phyloP scores from a whole-genome alignment of 1,140 invertebrate genomes.

The Aphidius ervi region DNA sequence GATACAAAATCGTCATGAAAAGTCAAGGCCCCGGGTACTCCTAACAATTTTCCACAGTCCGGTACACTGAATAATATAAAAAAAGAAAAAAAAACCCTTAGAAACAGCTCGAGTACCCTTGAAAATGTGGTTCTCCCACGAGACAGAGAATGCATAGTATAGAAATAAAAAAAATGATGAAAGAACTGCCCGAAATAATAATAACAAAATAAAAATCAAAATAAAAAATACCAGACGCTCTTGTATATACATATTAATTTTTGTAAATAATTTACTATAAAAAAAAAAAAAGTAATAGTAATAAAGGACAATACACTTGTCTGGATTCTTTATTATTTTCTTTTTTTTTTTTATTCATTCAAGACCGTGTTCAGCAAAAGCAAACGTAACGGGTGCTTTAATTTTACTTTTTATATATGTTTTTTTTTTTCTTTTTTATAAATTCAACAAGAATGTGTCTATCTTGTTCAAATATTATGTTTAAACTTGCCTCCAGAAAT shows the following conservation, averaged over 20 bases:
- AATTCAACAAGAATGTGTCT: slow-evolving; percentile 30
- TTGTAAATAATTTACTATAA: too few relatives aligned
- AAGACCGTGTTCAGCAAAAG: slow-evolving; percentile 4
- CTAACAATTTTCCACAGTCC: too few relatives aligned
- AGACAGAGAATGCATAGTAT: neutral
- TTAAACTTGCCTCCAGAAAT: slow-evolving; percentile 32
- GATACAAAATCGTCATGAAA: too few relatives aligned
- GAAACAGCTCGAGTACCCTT: slow-evolving; percentile 5
- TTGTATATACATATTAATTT: too few relatives aligned
- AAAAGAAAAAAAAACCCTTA: neutral
- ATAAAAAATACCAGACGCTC: neutral
- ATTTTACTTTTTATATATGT: too few relatives aligned
- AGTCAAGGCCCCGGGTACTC: too few relatives aligned
- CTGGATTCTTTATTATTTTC: neutral
- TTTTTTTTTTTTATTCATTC: slow-evolving; percentile 3
- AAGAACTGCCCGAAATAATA: neutral
- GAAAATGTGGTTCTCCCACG: neutral
- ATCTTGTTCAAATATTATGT: slow-evolving; percentile 42
- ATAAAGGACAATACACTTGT: neutral
- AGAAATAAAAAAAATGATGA: neutral
- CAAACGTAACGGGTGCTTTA: slow-evolving; percentile 25
- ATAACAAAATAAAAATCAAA: neutral
- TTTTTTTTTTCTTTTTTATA: slow-evolving; percentile 4
- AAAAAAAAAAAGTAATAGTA: neutral
- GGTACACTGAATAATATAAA: too few relatives aligned